A percentile compares a stretch with the other conserved stretches of the same genome.
These are phyloP conservation scores for Epistrophe eligans DNA, from an alignment of 2,888 invertebrate species.

Conservation along the genomic window DNA sequence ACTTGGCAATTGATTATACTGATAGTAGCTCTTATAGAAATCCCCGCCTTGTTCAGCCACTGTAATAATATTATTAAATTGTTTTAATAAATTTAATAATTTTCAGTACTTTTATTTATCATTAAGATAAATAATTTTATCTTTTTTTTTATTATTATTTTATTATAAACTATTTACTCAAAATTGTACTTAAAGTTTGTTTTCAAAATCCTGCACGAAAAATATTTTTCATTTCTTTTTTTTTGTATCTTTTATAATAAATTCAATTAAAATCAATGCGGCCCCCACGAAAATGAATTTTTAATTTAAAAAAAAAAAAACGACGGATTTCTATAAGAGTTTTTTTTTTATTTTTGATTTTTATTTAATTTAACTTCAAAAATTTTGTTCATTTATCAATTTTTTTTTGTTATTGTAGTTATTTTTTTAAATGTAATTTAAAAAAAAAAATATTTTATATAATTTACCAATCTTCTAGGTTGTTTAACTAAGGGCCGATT, in stretches of 20 bases:
- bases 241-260: constrained; percentile 81
- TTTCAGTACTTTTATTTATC: constrained; percentile 67
- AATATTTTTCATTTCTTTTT: constrained; percentile 45
- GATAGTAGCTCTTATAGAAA: constrained; percentile 93
- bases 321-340: constrained; percentile 84
- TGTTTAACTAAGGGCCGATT: constrained; percentile 96
- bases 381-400: constrained; percentile 81
- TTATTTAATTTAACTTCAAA: constrained; percentile 74
- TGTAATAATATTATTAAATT: constrained; percentile 86
- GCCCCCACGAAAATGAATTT: constrained; percentile 55
- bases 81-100: constrained; percentile 77
- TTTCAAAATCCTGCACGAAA: constrained; percentile 63
- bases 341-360: constrained; percentile 38
- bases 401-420: constrained; percentile 65
- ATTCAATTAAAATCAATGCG: constrained; percentile 82
- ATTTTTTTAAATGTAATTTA: constrained; percentile 74
- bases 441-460: constrained; percentile 56
- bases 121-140: constrained; percentile 51
- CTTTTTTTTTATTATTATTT: constrained; percentile 59
- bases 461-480: constrained; percentile 93
- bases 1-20: constrained; percentile 87
- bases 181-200: constrained; percentile 26
- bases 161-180: constrained; percentile 48
- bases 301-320: constrained; percentile 51
- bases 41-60: constrained; percentile 92